Base-by-base conservation (phyloP, 2,797 vertebrate species). In the Rhinichthys osculus region DNA sequence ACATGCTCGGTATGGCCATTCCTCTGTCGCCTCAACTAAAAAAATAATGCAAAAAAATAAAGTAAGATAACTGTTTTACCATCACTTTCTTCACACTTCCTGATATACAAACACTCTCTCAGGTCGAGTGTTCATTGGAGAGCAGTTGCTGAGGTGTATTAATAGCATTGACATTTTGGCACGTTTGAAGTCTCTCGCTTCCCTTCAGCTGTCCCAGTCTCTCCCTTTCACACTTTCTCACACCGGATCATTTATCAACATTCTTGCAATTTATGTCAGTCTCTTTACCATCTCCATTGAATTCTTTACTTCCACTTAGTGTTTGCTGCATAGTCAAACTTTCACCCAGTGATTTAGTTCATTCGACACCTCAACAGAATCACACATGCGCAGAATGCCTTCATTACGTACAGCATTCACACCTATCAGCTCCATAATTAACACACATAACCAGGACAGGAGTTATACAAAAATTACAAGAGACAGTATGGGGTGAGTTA, bases 121-220 rank as follows among this genome's bases (percentile, higher is more conserved):
- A 40, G n/a, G 11, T 23, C 7, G 50, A 62, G 57, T 69, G 79
- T 30, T 74, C 50, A 64, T 11, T 74, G 52, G 79, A 74, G 23
- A 66, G 70, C 78, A 86, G 81, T 76, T 42, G 83, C 38, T 67
- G 40, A 30, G 64, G 73, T 67, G 81, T 64, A 90, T 87, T 87
- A 84, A 89, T 90, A 90, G 89, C 50, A 47, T 21, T 81, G 86
- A 84, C 84, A 82, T 88, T 87, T 83, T 71, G 64, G 67, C 85
- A 57, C 78, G 59, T 87, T 77, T 86, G 87, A 73, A 11, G 91
- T 92, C 87, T 93, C 92, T 92, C 91, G 67, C 88, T 74, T 84
- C 69, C 78, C 44, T 38, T 88, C 95, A 95, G 95, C 95, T 95
- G 95, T 95, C 93, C 82, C 9, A 88, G 90, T 93, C 90, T 88